A percentile compares a stretch with the other conserved stretches of the same genome.
Evolutionary conservation across 2,888 invertebrate genomes (phyloP).

Genomic region (Tridacna gigas): DNA sequence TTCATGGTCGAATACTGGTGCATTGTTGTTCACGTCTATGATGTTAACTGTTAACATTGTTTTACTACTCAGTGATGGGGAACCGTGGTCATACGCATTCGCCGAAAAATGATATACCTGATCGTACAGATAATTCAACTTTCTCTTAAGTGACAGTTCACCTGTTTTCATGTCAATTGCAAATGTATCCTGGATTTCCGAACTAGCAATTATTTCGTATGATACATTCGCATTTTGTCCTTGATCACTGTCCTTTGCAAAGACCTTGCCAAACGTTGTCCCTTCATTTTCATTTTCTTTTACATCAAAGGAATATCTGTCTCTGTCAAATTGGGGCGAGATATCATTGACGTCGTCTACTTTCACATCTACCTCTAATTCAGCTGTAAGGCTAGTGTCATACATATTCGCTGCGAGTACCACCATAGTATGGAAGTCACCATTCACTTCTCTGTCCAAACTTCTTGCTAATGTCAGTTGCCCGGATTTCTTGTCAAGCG

Average conservation of each 20-base stretch:
- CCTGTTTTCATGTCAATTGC: constrained; percentile 92
- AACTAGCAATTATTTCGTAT: constrained; percentile 47
- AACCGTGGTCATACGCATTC: constrained; percentile 87
- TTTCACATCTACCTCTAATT: constrained; percentile 60
- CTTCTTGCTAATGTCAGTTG: constrained; percentile 55
- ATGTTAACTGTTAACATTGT: constrained; percentile 61
- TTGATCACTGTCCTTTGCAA: constrained; percentile 67
- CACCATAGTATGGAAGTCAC: constrained; percentile 42
- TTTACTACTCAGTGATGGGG: constrained; percentile 60
- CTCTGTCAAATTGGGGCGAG: constrained; percentile 62
- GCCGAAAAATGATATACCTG: constrained; percentile 93
- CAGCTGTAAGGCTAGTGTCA: constrained; percentile 47
- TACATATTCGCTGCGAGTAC: constrained; percentile 66
- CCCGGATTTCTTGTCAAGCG: constrained; percentile 66
- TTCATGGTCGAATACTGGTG: constrained; percentile 61
- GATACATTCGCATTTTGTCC: constrained; percentile 54
- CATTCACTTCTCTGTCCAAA: constrained; percentile 67
- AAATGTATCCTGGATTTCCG: constrained; percentile 49
- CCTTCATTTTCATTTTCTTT: constrained; percentile 55
- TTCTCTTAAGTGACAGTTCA: constrained; percentile 92
- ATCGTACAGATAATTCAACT: constrained; percentile 93
- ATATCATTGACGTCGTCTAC: constrained; percentile 75
- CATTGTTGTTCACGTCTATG: constrained; percentile 69
- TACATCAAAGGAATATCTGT: constrained; percentile 56
- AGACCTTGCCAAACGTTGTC: constrained; percentile 50